phyloP scores from a whole-genome alignment of 1,140 invertebrate species.

The Hylaeus volcanicus region DNA sequence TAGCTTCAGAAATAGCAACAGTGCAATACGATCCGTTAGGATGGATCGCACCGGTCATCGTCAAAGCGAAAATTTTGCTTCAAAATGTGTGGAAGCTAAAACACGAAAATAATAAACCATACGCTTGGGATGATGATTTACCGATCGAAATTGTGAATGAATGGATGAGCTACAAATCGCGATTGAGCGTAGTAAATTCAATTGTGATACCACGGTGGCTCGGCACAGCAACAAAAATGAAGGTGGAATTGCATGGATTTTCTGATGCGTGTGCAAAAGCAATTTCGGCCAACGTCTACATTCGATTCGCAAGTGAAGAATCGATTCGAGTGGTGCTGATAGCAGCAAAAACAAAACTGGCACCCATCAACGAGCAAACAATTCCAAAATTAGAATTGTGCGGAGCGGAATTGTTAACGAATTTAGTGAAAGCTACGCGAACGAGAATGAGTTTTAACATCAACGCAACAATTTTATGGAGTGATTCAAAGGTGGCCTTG shows the following conservation, averaged over 20 bases:
- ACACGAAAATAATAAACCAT: no score
- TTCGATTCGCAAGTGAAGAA: background rate
- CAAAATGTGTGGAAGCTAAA: background rate
- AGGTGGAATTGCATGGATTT: slow-evolving; percentile 10
- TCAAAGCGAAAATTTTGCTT: background rate
- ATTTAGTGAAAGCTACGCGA: background rate
- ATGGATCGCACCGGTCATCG: background rate
- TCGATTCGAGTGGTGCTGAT: background rate
- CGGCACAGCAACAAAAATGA: background rate
- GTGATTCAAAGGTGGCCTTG: background rate
- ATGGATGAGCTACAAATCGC: background rate
- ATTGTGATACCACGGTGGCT: background rate
- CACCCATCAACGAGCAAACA: background rate
- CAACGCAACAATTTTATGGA: background rate
- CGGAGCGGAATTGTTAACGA: background rate
- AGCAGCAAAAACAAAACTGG: slow-evolving; percentile 1
- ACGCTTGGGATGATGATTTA: background rate
- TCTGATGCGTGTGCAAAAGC: slow-evolving; percentile 32
- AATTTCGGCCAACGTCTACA: slow-evolving; percentile 21
- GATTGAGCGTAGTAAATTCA: background rate
- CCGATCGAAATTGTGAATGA: background rate
- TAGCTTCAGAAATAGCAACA: no score
- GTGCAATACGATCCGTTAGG: no score
- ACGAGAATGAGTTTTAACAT: background rate
- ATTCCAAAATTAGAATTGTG: slow-evolving; percentile 14